These are phyloP conservation scores for Elgaria multicarinata DNA, from an alignment of 2,113 vertebrate species.

Conservation along the genomic window DNA sequence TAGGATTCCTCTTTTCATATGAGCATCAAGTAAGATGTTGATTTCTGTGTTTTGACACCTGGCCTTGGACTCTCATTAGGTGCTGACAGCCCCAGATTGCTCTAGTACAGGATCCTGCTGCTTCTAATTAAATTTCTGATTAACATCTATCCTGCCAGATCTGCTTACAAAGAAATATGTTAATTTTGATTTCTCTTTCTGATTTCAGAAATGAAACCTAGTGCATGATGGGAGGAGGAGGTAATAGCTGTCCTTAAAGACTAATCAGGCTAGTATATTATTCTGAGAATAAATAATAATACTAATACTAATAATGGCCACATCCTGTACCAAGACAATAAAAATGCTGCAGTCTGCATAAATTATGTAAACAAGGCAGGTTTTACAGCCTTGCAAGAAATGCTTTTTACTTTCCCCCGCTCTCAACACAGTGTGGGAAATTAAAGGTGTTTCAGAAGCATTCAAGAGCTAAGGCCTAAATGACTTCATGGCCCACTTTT, in stretches of 20 bases:
- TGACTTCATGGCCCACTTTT: neutral
- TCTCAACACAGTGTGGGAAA: neutral
- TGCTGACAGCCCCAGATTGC: neutral
- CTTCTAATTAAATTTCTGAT: neutral
- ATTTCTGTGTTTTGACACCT: neutral
- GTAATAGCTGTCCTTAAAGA: no score
- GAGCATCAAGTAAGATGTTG: neutral
- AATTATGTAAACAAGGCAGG: neutral
- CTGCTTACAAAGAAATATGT: neutral
- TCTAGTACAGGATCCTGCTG: neutral
- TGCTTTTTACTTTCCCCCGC: neutral
- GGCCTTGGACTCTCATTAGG: neutral
- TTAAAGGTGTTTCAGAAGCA: neutral
- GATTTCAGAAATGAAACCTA: neutral
- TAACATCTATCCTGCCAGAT: neutral
- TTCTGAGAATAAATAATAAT: neutral
- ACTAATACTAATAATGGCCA: neutral
- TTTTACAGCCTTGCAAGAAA: neutral
- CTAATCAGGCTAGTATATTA: no score
- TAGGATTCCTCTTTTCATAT: neutral
- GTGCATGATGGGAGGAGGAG: neutral
- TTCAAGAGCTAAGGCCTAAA: neutral
- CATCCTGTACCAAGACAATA: neutral
- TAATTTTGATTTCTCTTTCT: constrained; percentile 1
- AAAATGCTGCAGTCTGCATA: neutral